These are phyloP conservation scores for Tenebrio molitor DNA, from an alignment of 1,140 invertebrate genomes.

Conservation along the genomic window DNA sequence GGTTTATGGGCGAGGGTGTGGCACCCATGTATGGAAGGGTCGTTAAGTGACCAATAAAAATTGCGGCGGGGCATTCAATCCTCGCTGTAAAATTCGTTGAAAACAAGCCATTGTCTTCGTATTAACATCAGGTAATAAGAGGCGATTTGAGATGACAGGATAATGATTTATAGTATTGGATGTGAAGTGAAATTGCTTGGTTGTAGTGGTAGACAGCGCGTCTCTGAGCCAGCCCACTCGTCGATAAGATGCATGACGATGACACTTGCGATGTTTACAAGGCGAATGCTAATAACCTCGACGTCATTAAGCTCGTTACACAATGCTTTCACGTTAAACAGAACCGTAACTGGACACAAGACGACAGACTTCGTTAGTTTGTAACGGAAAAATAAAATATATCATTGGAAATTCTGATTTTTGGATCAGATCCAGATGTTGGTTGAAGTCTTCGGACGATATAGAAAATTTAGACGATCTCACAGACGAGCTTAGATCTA, in stretches of 20 bases:
- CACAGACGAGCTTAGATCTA: too few species aligned
- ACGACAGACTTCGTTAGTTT: too few species aligned
- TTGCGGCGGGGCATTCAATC: not conserved
- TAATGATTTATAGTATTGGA: slow-evolving; percentile 19
- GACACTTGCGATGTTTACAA: slow-evolving; percentile 36
- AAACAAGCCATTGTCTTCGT: slow-evolving; percentile 21
- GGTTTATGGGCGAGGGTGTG: not conserved
- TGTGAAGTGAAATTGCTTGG: slow-evolving; percentile 10
- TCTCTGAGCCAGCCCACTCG: slow-evolving; percentile 5
- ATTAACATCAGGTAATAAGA: not conserved
- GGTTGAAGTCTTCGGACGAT: too few species aligned
- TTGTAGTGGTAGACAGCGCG: slow-evolving; percentile 28
- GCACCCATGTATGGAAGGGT: not conserved
- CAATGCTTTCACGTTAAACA: too few species aligned
- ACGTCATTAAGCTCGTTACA: not conserved
- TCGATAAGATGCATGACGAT: slow-evolving; percentile 23
- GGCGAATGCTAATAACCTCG: slow-evolving; percentile 35
- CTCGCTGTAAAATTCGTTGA: slow-evolving; percentile 7
- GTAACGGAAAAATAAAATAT: too few species aligned
- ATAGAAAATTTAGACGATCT: too few species aligned
- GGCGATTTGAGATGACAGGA: slow-evolving; percentile 28
- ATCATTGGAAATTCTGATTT: too few species aligned
- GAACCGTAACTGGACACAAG: too few species aligned
- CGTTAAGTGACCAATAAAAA: not conserved
- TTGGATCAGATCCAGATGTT: too few species aligned